Conservation (phyloP, 2,113 vertebrate species). For the Martes martes region DNA sequence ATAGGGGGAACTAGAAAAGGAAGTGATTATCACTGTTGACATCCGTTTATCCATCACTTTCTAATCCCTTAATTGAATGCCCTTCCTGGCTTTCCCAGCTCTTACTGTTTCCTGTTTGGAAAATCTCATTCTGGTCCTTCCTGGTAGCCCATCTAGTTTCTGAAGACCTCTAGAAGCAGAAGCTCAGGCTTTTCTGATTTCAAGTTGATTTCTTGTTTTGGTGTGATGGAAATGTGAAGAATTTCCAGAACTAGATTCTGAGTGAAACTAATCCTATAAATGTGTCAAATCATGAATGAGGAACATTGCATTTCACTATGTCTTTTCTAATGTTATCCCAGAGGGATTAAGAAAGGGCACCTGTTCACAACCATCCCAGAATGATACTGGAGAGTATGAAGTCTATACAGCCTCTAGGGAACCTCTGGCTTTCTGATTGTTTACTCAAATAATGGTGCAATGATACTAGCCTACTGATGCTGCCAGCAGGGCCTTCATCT, state of each 20-base stretch:
- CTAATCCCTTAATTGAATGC: background rate
- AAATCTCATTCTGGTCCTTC: background rate
- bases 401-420: background rate
- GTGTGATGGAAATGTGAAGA: slow-evolving; percentile 4
- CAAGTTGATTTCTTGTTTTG: background rate
- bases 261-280: background rate
- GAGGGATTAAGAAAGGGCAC: background rate
- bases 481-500: background rate
- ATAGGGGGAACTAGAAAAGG: background rate
- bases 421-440: background rate
- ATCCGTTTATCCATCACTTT: background rate
- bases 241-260: background rate
- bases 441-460: background rate
- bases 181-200: background rate
- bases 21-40: background rate
- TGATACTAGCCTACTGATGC: background rate
- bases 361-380: background rate
- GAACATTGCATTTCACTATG: background rate
- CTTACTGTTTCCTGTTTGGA: background rate
- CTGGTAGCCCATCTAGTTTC: too few species aligned
- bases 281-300: background rate
- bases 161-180: background rate
- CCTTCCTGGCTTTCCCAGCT: background rate
- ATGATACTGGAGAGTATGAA: background rate
- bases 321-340: background rate